Conservation (phyloP, 92 coral and sea anemone genomes). For the Umimayanthus kanabou region DNA sequence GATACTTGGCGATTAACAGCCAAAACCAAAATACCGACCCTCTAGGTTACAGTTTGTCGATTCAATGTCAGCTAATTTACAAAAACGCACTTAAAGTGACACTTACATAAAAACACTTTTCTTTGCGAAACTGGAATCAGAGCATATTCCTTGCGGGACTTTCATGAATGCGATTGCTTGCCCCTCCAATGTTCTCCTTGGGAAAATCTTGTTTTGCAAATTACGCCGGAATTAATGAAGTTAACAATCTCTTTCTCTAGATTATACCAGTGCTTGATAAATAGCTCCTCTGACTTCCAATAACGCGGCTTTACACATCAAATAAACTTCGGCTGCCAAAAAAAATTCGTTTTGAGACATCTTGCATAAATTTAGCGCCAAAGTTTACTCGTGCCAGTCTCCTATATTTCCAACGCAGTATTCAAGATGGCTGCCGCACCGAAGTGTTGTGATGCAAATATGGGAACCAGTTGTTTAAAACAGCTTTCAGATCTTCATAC, state of each 20-base stretch:
- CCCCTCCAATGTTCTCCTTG: not conserved
- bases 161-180: not conserved
- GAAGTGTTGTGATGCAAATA: slow-evolving; percentile 19
- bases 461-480: not conserved
- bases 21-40: not conserved
- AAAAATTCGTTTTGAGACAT: slow-evolving; percentile 15
- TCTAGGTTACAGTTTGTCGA: slow-evolving; percentile 21
- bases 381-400: slow-evolving; percentile 35
- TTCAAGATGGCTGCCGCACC: slow-evolving; percentile 26
- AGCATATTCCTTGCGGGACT: slow-evolving; percentile 19
- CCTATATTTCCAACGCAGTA: not conserved
- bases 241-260: not conserved
- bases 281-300: slow-evolving; percentile 1
- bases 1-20: slow-evolving; percentile 3
- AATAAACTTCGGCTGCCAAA: slow-evolving; percentile 22
- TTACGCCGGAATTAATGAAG: not conserved
- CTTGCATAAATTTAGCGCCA: slow-evolving; percentile 52
- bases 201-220: not conserved
- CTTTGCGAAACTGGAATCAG: not conserved
- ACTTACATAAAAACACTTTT: not conserved
- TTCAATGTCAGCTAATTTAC: slow-evolving; percentile 32
- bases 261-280: not conserved
- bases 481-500: not conserved
- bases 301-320: slow-evolving; percentile 25
- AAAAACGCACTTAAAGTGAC: slow-evolving; percentile 28